A percentile compares a stretch with the other conserved stretches of the same genome.
Conservation (phyloP, 2,113 vertebrate genomes). For the Stigmatopora nigra region DNA sequence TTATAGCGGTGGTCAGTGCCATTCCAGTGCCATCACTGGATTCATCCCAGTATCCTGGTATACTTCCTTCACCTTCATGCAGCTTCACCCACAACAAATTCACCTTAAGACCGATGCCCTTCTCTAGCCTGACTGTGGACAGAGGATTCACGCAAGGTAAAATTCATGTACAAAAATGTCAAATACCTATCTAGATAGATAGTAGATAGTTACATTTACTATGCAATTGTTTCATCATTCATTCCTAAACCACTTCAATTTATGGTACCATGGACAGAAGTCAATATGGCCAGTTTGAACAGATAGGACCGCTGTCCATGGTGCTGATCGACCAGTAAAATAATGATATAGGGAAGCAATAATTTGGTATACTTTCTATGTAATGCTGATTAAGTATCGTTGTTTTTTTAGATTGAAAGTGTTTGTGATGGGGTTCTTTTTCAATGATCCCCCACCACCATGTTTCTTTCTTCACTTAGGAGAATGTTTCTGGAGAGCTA, state of each 20-base stretch:
- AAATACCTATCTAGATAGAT: no score
- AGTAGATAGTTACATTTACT: no score
- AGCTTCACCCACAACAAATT: conserved; percentile 85
- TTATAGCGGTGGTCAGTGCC: conserved; percentile 90
- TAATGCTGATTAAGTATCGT: no score
- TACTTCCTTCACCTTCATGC: conserved; percentile 86
- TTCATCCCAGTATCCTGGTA: conserved; percentile 86
- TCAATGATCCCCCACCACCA: no score
- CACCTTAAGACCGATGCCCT: conserved; percentile 84
- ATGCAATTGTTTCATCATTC: no score
- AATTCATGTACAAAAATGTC: neutral
- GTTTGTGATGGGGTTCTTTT: neutral
- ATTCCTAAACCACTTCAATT: neutral
- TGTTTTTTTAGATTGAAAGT: no score
- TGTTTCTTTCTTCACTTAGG: conserved; percentile 5
- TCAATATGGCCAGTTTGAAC: no score
- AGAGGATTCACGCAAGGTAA: conserved; percentile 78
- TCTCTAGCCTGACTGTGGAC: conserved; percentile 83
- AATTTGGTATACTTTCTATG: no score
- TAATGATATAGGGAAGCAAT: no score
- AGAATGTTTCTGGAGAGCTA: conserved; percentile 16
- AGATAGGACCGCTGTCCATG: no score
- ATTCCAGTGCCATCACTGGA: conserved; percentile 88
- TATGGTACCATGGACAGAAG: no score
- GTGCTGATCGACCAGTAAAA: no score